Conservation (phyloP, 2,888 invertebrate species). For the Morpho helenor region DNA sequence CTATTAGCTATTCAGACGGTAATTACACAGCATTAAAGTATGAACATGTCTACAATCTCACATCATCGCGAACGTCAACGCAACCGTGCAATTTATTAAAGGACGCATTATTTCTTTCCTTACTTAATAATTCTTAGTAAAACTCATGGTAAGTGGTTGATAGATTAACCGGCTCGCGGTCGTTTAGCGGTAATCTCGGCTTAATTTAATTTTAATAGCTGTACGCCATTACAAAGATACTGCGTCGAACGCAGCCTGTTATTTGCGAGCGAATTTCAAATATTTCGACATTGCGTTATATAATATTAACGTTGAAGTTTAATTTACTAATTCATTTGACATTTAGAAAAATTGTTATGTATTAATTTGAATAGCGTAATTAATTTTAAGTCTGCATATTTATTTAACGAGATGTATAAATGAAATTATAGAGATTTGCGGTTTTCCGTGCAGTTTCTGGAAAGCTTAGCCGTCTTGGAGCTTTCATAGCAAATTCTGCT, state of each 20-base stretch:
- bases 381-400: too few relatives aligned
- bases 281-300: conserved; percentile 20
- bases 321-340: conserved; percentile 9
- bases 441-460: too few relatives aligned
- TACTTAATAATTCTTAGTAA: conserved; percentile 54
- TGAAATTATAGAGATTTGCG: too few relatives aligned
- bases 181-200: conserved; percentile 55
- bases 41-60: conserved; percentile 4
- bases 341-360: neutral
- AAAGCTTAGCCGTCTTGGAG: too few relatives aligned
- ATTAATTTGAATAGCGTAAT: too few relatives aligned
- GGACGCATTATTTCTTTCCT: conserved; percentile 39
- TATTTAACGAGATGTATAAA: too few relatives aligned
- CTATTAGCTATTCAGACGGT: neutral
- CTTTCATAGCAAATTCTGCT: too few relatives aligned
- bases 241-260: conserved; percentile 29
- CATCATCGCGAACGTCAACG: conserved; percentile 21
- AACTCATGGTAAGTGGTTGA: conserved; percentile 26
- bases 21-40: conserved; percentile 10
- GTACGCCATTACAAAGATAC: conserved; percentile 41
- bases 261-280: conserved; percentile 21
- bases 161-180: conserved; percentile 43
- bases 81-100: conserved; percentile 19
- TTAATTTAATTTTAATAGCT: conserved; percentile 69
- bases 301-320: conserved; percentile 16